phyloP scores from a whole-genome alignment of 2,797 vertebrate species.

The Enteromius radiatus region DNA sequence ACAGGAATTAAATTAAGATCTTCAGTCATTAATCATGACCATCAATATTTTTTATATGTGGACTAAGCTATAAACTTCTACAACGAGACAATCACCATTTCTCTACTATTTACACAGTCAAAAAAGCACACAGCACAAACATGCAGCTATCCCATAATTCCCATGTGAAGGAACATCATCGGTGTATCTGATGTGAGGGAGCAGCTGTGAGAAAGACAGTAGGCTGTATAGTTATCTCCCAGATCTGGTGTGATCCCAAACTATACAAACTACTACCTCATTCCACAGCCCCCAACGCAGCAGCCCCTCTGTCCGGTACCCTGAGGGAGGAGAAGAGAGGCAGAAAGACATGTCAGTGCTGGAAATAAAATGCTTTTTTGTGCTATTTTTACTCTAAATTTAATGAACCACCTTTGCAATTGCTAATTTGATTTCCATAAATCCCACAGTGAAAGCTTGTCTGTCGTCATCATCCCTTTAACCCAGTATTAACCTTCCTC shows the following conservation, averaged over 20 bases:
- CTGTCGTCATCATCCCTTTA: constrained; percentile 10
- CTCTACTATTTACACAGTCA: constrained; percentile 82
- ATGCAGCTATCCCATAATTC: neutral
- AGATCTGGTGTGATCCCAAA: constrained; percentile 88
- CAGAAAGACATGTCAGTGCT: neutral
- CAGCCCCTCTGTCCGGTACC: constrained; percentile 11
- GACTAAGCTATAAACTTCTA: too few species aligned
- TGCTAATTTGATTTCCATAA: constrained; percentile 40
- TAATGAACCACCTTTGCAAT: constrained; percentile 7
- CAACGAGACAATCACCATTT: constrained; percentile 68
- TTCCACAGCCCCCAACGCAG: constrained; percentile 70
- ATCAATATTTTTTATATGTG: neutral
- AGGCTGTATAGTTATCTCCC: constrained; percentile 90
- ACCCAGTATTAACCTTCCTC: constrained; percentile 14
- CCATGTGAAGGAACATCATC: neutral
- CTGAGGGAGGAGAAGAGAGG: constrained; percentile 1
- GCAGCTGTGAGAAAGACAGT: constrained; percentile 85
- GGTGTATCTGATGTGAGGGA: constrained; percentile 27
- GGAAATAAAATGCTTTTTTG: neutral
- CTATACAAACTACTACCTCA: constrained; percentile 93
- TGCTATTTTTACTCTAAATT: constrained; percentile 20
- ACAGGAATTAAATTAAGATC: neutral
- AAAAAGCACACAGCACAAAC: neutral
- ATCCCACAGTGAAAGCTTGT: neutral
- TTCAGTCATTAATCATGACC: neutral